phyloP scores from a whole-genome alignment of 2,888 invertebrate species.

The Lycophotia porphyrea region DNA sequence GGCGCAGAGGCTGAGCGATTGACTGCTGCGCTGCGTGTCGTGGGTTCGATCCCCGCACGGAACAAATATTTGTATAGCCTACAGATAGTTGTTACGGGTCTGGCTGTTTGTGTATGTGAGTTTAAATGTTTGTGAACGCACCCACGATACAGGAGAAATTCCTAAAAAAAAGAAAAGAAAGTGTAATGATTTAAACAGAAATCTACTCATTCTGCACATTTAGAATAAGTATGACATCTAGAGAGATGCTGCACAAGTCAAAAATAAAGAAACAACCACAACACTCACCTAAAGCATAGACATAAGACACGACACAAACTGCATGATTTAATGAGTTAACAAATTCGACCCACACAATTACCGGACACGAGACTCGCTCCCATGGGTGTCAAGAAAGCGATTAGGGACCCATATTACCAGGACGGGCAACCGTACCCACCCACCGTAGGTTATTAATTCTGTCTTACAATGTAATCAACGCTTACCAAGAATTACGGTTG shows the following conservation, averaged over 20 bases:
- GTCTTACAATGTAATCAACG: conserved; percentile 51
- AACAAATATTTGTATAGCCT: too few species aligned
- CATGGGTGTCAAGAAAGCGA: conserved; percentile 40
- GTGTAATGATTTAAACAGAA: not conserved
- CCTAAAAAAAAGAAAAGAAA: too few species aligned
- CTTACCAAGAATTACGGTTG: conserved; percentile 19
- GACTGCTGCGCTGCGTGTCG: too few species aligned
- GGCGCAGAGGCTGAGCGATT: too few species aligned
- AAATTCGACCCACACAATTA: conserved; percentile 57
- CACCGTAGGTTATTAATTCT: conserved; percentile 43
- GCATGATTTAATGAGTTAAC: conserved; percentile 45
- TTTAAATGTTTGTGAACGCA: too few species aligned
- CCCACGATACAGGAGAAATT: too few species aligned
- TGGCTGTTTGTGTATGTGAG: too few species aligned
- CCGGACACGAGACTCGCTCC: conserved; percentile 44
- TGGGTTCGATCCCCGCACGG: too few species aligned
- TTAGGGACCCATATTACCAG: conserved; percentile 46
- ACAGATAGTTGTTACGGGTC: too few species aligned
- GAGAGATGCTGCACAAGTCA: not conserved
- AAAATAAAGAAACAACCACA: not conserved
- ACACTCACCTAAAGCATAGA: not conserved
- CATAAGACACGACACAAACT: not conserved
- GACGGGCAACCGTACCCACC: conserved; percentile 31
- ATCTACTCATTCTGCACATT: not conserved
- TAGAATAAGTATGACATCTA: not conserved